Evolutionary conservation across 2,797 vertebrate genomes (phyloP), one percentile per base, ranked within the genome.

Genomic region (Pangasius macronema): DNA sequence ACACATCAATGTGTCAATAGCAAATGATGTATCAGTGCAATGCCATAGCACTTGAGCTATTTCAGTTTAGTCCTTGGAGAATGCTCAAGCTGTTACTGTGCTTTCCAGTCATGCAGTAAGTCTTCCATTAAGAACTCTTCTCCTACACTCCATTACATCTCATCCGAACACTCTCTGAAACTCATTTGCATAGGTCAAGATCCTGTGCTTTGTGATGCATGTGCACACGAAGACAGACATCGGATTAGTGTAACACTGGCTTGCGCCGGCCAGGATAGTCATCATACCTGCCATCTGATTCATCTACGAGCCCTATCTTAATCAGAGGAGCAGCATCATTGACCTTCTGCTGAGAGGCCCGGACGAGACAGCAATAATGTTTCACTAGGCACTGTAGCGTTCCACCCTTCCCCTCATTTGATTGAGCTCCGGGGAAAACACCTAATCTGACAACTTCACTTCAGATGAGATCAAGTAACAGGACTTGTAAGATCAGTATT

Each of bases 181-280:
- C 55, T 83, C 79, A 89, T 89, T 90, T 89, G 85, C 88, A 90
- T 89, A 89, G 87, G 90, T 89, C 85, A 90, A 89, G 87, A 90
- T 88, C 51, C 84, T 57, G 87, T 49, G 83, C 84, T 83, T 88
- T 88, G 79, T 85, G 84, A 86, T 49, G 76, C 80, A 79, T 82
- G 53, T 76, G 61, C 84, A 84, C 65, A 68, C n/a, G 61, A 87
- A 75, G 67, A 83, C 85, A 88, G 83, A 59, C 83, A 77, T 67
- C 77, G 59, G 85, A 86, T 85, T 88, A 82, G 33, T 89, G 90
- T 65, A 80, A 76, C 81, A 70, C 27, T 30, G 36, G 77, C 84
- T 63, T n/a, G 55, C 16, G 24, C 67, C 75, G 61, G 49, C 33
- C 67, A 63, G 73, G 57, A 59, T 72, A 76, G 82, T 88, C 70